phyloP scores from a whole-genome alignment of 2,113 vertebrate species.

The Anser cygnoides region DNA sequence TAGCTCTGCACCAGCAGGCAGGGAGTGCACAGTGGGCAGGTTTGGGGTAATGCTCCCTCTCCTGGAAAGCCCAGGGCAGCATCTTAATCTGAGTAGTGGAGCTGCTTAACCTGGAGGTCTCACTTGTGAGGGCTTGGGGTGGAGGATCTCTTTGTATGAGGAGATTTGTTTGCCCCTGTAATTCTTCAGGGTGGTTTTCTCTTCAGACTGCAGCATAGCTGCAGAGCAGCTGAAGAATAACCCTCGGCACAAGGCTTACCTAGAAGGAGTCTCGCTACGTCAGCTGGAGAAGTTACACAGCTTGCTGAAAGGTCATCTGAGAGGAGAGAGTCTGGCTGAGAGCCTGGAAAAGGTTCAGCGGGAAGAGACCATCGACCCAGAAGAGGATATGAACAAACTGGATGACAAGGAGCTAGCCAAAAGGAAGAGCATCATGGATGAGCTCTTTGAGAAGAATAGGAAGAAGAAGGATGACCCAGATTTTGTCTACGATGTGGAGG shows the following conservation, averaged over 20 bases:
- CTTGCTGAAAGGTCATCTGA: slow-evolving; percentile 83
- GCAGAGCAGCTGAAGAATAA: slow-evolving; percentile 91
- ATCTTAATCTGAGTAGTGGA: background rate
- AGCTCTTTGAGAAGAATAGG: slow-evolving; percentile 90
- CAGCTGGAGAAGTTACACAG: slow-evolving; percentile 87
- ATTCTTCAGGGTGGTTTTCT: background rate
- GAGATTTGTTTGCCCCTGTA: background rate
- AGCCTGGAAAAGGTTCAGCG: slow-evolving; percentile 78
- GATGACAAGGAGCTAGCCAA: slow-evolving; percentile 86
- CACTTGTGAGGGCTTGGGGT: background rate
- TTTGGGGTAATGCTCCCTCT: background rate
- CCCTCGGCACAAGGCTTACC: slow-evolving; percentile 84
- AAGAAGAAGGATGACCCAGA: slow-evolving; percentile 85
- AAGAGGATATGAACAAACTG: slow-evolving; percentile 95
- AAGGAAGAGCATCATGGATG: slow-evolving; percentile 92
- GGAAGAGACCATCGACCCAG: slow-evolving; percentile 79
- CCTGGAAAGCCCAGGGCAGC: background rate
- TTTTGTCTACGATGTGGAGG: slow-evolving; percentile 90
- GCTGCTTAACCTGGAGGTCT: background rate
- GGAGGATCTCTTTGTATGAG: background rate
- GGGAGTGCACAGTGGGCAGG: background rate
- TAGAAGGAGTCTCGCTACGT: slow-evolving; percentile 80
- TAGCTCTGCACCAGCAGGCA: background rate
- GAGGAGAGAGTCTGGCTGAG: slow-evolving; percentile 79
- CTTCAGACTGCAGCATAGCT: slow-evolving; percentile 84